Base-by-base conservation (phyloP, 30 jellyfish, hydroid and myxozoan species). In the Chrysaora quinquecirrha region DNA sequence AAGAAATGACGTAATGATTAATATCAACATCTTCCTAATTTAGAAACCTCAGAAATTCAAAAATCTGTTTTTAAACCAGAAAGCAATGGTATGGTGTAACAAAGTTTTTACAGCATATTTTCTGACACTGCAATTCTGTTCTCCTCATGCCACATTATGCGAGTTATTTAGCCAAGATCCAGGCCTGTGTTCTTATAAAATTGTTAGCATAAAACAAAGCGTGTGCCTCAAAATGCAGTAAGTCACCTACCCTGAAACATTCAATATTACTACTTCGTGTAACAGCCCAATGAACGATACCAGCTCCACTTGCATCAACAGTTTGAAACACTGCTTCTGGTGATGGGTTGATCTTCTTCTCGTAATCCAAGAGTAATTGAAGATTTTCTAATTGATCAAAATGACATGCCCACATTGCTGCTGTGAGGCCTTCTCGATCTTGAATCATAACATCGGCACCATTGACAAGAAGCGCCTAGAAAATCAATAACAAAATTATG, bases 341-440 rank as follows among this genome's bases (percentile, higher is more conserved):
- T 14, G 92, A 12, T 23, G 77, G 91, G 32, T 73, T 64, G 25
- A 71, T 33, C n/a, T 86, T 82, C 68, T 75, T 81, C 16, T 75
- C 33, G 49, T 61, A 65, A 47, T 87, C 86, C 25, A 84, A 70
- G 66, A 91, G 31, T 38, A 85, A 34, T 34, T 85, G 95, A 29
- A 91, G 83, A 48, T 73, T 91, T 64, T 91, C 98, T 20, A 62
- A 68, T 32, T 82, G 94, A 64, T 91, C 98, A 61, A 91, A 91
- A 80, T 85, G 89, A 31, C 96, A 85, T 9, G 98, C 96, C 98
- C 96, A 85, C 98, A 91, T 91, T 6, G 91, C 91, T 21, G 98
- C 95, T 1, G 94, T 85, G 85, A 80, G 67, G n/a, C 89, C 95
- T 35, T 91, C 98, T 75, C 65, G 70, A 48, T 91, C 98, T 69